A percentile compares a stretch with the other conserved stretches of the same genome.
phyloP scores from a whole-genome alignment of 2,888 invertebrate genomes.

The Pseudanteris insignis region DNA sequence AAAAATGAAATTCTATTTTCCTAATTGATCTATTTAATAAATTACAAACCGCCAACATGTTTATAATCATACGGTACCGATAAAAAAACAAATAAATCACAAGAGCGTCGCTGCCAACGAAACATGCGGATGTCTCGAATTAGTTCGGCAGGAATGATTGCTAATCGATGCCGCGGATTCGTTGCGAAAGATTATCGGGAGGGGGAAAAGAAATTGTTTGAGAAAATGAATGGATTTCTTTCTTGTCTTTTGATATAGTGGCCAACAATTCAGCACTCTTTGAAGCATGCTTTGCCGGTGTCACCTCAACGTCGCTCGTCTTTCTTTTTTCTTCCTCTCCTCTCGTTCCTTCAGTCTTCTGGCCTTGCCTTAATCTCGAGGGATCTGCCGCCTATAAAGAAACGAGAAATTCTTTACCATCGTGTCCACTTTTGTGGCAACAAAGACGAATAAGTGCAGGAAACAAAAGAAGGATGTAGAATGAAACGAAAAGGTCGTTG shows the following conservation, averaged over 20 bases:
- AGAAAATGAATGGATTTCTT: conserved; percentile 22
- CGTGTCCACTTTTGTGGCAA: conserved; percentile 42
- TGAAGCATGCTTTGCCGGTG: conserved; percentile 26
- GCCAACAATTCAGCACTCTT: conserved; percentile 18
- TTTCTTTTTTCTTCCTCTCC: conserved; percentile 7
- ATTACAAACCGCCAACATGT: no score
- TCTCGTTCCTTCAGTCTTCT: conserved; percentile 17
- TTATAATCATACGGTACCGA: no score
- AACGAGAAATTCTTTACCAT: conserved; percentile 39
- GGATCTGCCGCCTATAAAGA: conserved; percentile 42
- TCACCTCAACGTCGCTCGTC: conserved; percentile 16
- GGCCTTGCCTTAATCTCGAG: conserved; percentile 43
- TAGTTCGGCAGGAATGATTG: no score
- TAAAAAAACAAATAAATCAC: no score
- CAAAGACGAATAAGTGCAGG: conserved; percentile 35
- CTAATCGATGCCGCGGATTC: conserved; percentile 1
- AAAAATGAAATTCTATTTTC: no score
- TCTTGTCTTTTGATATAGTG: conserved; percentile 25
- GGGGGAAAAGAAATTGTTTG: conserved; percentile 1
- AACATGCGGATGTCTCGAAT: no score
- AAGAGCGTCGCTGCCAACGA: no score
- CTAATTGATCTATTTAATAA: no score
- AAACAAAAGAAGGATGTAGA: conserved; percentile 39
- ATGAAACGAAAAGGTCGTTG: conserved; percentile 36
- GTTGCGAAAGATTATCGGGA: neutral